Percentiles rank a stretch among this genome's conserved stretches.
Conservation (phyloP, 53 echinoderm and acorn worm genomes). For the Actinopyga echinites region DNA sequence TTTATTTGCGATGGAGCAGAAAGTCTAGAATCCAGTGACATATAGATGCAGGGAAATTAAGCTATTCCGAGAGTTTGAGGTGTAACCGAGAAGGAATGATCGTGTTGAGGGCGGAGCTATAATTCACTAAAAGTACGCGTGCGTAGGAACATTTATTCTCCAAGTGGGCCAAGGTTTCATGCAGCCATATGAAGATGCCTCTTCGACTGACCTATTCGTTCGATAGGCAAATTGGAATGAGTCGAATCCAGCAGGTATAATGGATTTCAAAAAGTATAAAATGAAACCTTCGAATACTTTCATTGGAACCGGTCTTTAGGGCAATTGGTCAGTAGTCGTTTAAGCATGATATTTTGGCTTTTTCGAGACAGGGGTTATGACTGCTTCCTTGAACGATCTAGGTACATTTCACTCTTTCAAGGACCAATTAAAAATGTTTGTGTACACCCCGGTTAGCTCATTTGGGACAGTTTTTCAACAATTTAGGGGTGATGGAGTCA, state of each 20-base stretch:
- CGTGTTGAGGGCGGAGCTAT: conserved; percentile 49
- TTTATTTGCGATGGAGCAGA: conserved; percentile 44
- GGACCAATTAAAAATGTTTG: conserved; percentile 21
- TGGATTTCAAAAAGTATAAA: conserved; percentile 27
- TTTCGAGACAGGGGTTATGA: background rate
- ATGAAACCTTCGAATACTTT: conserved; percentile 43
- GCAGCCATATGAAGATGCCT: conserved; percentile 24
- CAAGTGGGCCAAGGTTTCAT: conserved; percentile 8
- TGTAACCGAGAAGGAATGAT: no score
- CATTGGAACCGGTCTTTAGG: conserved; percentile 11
- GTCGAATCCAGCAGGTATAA: no score
- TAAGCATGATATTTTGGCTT: no score
- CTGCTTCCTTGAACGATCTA: conserved; percentile 10
- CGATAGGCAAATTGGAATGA: conserved; percentile 42
- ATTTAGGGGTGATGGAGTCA: no score
- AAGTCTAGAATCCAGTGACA: no score
- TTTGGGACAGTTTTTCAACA: no score
- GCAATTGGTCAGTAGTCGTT: no score
- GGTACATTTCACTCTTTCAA: no score
- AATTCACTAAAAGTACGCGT: conserved; percentile 44
- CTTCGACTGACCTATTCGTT: conserved; percentile 35
- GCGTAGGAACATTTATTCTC: conserved; percentile 24
- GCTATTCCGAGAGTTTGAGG: no score
- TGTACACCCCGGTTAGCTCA: conserved; percentile 18
- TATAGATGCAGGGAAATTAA: no score